Conservation (phyloP, 2,113 vertebrate species). For the Oreochromis aureus region DNA sequence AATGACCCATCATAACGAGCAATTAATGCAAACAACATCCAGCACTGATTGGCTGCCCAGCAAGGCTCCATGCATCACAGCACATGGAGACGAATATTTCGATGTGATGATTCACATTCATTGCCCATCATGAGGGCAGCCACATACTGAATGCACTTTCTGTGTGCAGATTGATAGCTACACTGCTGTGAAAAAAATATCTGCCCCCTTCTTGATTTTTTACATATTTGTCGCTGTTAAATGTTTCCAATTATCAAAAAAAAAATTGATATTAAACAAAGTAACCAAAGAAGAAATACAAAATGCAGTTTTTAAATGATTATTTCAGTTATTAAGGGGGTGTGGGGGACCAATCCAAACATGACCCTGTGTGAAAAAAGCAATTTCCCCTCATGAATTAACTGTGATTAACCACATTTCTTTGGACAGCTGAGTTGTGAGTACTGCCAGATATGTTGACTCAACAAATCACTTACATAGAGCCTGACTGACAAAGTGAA, state of each 20-base stretch:
- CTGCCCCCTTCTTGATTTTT: neutral
- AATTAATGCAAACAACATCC: slow-evolving; percentile 13
- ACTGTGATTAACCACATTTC: neutral
- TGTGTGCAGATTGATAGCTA: neutral
- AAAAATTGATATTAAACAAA: neutral
- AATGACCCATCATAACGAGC: slow-evolving; percentile 2
- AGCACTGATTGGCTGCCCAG: slow-evolving; percentile 13
- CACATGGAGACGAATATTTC: neutral
- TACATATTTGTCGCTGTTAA: neutral
- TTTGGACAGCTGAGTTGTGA: neutral
- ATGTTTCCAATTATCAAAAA: neutral
- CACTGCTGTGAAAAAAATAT: neutral
- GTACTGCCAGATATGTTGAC: neutral
- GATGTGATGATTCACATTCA: neutral
- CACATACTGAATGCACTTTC: neutral
- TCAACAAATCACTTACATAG: neutral
- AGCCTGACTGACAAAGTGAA: neutral
- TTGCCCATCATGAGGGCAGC: neutral
- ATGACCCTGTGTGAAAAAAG: neutral
- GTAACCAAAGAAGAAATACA: neutral
- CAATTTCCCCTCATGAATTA: neutral
- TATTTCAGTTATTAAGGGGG: neutral
- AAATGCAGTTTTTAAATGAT: neutral
- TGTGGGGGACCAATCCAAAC: neutral
- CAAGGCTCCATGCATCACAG: neutral